These are phyloP conservation scores for Phortica magna DNA, from an alignment of 2,888 invertebrate species.

Conservation along the genomic window DNA sequence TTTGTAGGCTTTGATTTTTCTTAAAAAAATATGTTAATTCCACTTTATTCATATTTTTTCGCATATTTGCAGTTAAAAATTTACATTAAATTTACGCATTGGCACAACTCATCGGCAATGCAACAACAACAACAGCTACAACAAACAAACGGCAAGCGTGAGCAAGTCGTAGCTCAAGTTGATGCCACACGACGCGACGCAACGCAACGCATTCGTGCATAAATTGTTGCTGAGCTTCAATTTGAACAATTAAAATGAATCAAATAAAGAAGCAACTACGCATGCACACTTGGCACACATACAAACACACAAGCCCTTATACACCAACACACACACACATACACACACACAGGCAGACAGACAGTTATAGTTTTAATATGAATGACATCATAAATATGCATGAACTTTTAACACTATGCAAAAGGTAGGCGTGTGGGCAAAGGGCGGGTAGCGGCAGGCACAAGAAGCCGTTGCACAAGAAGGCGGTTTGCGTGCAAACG, in stretches of 20 bases:
- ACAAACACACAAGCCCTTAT: not conserved
- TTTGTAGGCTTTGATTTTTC: not conserved
- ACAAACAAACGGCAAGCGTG: not conserved
- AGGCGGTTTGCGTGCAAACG: too few species aligned
- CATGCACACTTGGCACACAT: not conserved
- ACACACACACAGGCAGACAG: not conserved
- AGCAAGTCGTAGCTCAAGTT: not conserved
- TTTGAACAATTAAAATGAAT: slow-evolving; percentile 28
- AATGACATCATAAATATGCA: slow-evolving; percentile 70
- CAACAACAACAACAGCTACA: not conserved
- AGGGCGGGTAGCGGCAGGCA: not conserved
- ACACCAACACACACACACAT: not conserved
- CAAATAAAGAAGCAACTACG: slow-evolving; percentile 18
- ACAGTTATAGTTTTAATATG: slow-evolving; percentile 62
- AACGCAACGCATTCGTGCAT: slow-evolving; percentile 15
- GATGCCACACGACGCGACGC: not conserved
- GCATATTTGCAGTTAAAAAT: not conserved
- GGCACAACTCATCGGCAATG: not conserved
- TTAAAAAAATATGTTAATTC: not conserved
- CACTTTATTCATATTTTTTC: not conserved
- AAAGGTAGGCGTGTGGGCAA: slow-evolving; percentile 39
- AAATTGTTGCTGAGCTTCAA: slow-evolving; percentile 16
- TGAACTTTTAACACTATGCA: slow-evolving; percentile 70
- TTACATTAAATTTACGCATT: slow-evolving; percentile 22
- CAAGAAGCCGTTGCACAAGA: not conserved